Conservation (phyloP, 2,888 invertebrate genomes). For the Amblyjoppa fuscipennis region DNA sequence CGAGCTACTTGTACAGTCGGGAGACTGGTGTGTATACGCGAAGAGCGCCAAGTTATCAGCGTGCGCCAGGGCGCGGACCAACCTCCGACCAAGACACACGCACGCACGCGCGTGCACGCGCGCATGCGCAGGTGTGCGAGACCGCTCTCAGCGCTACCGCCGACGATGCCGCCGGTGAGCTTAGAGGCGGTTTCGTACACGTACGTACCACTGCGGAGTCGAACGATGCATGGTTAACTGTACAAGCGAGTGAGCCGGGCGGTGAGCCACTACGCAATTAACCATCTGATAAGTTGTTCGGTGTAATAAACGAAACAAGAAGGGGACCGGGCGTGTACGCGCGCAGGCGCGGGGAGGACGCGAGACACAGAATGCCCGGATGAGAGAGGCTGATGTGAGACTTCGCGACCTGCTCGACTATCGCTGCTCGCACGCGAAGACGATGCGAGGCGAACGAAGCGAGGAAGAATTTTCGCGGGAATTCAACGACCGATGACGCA, state of each 20-base stretch:
- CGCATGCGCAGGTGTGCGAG: neutral
- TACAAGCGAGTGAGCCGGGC: constrained; percentile 73
- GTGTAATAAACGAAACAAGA: constrained; percentile 79
- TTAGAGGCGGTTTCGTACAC: neutral
- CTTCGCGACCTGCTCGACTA: neutral
- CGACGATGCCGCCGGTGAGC: constrained; percentile 16
- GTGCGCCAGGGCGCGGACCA: constrained; percentile 64
- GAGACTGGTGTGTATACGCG: constrained; percentile 57
- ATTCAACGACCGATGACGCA: neutral
- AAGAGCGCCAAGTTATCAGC: constrained; percentile 54
- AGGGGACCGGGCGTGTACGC: constrained; percentile 58
- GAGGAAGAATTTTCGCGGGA: neutral
- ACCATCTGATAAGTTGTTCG: constrained; percentile 79
- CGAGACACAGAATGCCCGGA: neutral
- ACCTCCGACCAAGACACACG: constrained; percentile 26
- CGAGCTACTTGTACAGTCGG: constrained; percentile 80
- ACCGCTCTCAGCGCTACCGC: constrained; percentile 4
- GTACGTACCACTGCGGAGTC: constrained; percentile 30
- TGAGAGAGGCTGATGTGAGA: neutral
- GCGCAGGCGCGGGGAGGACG: constrained; percentile 11
- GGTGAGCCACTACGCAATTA: constrained; percentile 79
- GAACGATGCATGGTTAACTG: constrained; percentile 77
- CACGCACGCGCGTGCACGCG: neutral
- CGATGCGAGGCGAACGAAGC: neutral
- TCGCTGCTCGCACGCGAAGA: neutral